Conservation (phyloP, 2,888 invertebrate genomes). For the Cryptocephalus primarius region DNA sequence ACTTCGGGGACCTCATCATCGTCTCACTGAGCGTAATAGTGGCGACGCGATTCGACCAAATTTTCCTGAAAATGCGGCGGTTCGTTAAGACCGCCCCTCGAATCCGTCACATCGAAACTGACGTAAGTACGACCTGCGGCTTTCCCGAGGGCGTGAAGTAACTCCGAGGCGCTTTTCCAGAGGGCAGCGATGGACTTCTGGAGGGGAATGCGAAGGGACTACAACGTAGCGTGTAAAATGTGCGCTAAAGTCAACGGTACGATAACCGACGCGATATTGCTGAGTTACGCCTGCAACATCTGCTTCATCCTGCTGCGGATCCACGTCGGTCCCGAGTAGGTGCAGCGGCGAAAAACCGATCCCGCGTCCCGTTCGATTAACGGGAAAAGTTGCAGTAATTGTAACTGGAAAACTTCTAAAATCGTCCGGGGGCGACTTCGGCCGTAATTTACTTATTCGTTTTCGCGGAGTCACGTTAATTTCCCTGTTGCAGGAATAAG, state of each 20-base stretch:
- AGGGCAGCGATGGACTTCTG: constrained; percentile 7
- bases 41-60: constrained; percentile 47
- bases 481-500: constrained; percentile 12
- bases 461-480: too few relatives aligned
- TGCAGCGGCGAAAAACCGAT: background rate
- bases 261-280: constrained; percentile 13
- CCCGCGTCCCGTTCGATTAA: background rate
- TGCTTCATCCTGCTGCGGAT: constrained; percentile 18
- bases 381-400: too few relatives aligned
- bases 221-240: constrained; percentile 12
- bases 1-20: constrained; percentile 57
- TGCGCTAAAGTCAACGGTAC: constrained; percentile 10
- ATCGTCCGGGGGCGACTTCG: too few relatives aligned
- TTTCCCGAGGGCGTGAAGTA: too few relatives aligned
- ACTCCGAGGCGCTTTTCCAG: constrained; percentile 1
- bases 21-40: constrained; percentile 57
- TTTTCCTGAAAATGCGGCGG: constrained; percentile 4
- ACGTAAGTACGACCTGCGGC: background rate
- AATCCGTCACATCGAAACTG: background rate
- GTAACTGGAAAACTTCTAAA: too few relatives aligned
- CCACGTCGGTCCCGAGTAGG: constrained; percentile 30
- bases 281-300: constrained; percentile 16
- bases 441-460: too few relatives aligned
- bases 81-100: background rate
- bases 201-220: constrained; percentile 16